These are phyloP conservation scores for Anniella stebbinsi DNA, from an alignment of 2,797 vertebrate species.

Conservation along the genomic window DNA sequence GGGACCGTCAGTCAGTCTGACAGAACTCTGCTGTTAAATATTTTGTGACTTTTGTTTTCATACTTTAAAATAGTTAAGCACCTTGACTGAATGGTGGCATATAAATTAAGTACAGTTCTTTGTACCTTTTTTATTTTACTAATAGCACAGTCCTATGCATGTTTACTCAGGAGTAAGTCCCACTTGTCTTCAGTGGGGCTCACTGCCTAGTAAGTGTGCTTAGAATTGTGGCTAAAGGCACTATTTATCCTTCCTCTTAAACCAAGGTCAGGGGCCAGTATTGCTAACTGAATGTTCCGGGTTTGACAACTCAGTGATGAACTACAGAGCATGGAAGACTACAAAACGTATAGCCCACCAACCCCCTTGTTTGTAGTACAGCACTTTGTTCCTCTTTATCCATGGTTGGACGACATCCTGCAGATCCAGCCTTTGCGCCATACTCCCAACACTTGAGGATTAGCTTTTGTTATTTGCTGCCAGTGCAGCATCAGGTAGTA, in stretches of 20 bases:
- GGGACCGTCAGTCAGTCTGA: not conserved
- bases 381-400: not conserved
- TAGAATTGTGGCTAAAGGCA: not conserved
- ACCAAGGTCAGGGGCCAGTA: not conserved
- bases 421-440: not conserved
- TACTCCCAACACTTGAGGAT: not conserved
- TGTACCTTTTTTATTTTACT: too few relatives aligned
- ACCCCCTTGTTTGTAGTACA: not conserved
- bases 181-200: not conserved
- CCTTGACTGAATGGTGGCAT: too few relatives aligned
- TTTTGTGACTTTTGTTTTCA: not conserved
- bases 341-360: not conserved
- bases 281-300: not conserved
- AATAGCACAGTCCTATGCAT: too few relatives aligned
- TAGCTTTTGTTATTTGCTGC: constrained; percentile 11
- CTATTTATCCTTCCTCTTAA: not conserved
- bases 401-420: not conserved
- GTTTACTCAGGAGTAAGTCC: not conserved
- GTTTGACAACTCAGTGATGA: not conserved
- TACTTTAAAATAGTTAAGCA: not conserved
- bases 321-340: not conserved
- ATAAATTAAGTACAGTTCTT: too few relatives aligned
- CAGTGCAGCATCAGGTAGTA: constrained; percentile 17
- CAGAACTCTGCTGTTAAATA: not conserved
- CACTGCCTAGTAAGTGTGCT: not conserved